phyloP scores from a whole-genome alignment of 2,888 invertebrate genomes.

The Panopea generosa region DNA sequence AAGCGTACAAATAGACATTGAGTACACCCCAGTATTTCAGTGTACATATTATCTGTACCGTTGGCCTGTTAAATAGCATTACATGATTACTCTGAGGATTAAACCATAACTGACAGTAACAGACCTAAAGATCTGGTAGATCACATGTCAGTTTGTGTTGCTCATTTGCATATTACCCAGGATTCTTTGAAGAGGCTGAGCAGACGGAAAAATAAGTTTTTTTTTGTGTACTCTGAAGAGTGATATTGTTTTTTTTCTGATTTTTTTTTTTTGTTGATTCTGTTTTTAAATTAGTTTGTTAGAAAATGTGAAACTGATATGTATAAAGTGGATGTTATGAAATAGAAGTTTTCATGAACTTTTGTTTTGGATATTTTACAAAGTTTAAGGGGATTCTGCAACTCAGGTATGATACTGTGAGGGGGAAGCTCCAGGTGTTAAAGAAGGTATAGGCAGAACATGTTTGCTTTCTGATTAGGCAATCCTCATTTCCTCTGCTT shows the following conservation, averaged over 20 bases:
- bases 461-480: no score
- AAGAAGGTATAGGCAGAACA: no score
- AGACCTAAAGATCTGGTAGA: conserved; percentile 8
- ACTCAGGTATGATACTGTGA: no score
- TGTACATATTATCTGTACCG: neutral
- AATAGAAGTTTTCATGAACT: neutral
- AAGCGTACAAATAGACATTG: conserved; percentile 3
- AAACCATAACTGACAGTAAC: conserved; percentile 21
- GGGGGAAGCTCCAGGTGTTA: no score
- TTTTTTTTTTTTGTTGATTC: neutral
- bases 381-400: no score
- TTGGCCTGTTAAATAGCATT: conserved; percentile 36
- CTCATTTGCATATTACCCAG: conserved; percentile 57
- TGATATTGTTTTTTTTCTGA: neutral
- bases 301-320: neutral
- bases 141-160: conserved; percentile 8
- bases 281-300: no score
- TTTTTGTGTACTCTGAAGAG: neutral
- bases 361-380: no score
- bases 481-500: no score
- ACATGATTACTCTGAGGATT: conserved; percentile 14
- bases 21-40: neutral
- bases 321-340: neutral
- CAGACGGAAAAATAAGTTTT: neutral
- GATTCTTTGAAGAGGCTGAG: conserved; percentile 19